Evolutionary conservation across 2,797 vertebrate genomes (phyloP).

Genomic region (Sebastes glaucus): DNA sequence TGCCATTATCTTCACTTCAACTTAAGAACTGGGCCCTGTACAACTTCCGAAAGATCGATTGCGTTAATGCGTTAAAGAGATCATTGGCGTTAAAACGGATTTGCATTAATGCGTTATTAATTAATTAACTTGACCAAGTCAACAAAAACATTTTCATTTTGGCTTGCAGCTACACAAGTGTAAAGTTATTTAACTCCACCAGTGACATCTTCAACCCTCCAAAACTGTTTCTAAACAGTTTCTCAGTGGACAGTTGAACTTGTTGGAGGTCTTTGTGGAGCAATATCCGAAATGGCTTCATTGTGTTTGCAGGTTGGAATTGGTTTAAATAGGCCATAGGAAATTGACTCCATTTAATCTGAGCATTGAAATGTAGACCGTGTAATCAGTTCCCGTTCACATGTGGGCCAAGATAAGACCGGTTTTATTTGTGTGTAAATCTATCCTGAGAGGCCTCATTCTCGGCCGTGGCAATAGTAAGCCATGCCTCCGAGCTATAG

Average conservation of each 20-base stretch:
- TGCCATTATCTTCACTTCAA: too few relatives aligned
- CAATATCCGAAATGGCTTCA: constrained; percentile 57
- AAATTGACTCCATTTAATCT: constrained; percentile 76
- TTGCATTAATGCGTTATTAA: background rate
- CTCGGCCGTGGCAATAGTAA: constrained; percentile 67
- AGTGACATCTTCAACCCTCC: background rate
- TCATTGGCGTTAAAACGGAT: too few relatives aligned
- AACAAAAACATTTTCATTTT: background rate
- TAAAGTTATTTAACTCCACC: background rate
- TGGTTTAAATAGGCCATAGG: constrained; percentile 72
- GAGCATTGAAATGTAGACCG: constrained; percentile 77
- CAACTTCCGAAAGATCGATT: too few relatives aligned
- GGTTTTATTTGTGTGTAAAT: constrained; percentile 81
- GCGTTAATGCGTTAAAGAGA: too few relatives aligned
- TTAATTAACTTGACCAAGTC: background rate
- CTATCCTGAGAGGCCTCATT: constrained; percentile 78
- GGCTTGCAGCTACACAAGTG: background rate
- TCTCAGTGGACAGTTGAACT: constrained; percentile 29
- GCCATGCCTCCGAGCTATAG: constrained; percentile 70
- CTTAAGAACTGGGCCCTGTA: too few relatives aligned
- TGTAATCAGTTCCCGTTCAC: constrained; percentile 76
- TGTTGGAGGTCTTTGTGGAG: constrained; percentile 27
- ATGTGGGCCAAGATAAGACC: constrained; percentile 77
- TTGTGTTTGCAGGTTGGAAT: constrained; percentile 63
- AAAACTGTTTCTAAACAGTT: constrained; percentile 18